Percentiles rank a stretch among this genome's conserved stretches.
phyloP scores from a whole-genome alignment of 1,140 invertebrate genomes.

The Penaeus indicus region DNA sequence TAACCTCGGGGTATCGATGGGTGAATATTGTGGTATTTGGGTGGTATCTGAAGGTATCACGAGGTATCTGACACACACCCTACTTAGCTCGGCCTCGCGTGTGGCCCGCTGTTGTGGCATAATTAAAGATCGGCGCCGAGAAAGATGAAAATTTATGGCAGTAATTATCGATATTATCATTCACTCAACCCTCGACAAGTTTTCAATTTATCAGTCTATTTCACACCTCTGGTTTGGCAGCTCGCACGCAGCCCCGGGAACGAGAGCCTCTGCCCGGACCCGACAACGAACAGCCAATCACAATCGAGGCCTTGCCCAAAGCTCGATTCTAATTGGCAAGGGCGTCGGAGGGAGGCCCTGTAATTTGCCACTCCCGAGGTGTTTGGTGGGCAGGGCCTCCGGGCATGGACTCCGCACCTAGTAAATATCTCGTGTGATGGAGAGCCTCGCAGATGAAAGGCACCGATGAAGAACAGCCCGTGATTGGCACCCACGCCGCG shows the following conservation, averaged over 20 bases:
- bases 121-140: conserved; percentile 59
- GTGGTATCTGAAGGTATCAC: conserved; percentile 29
- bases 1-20: too few species aligned
- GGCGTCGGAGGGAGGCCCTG: not conserved
- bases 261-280: not conserved
- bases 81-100: conserved; percentile 53
- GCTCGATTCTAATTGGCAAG: conserved; percentile 20
- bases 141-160: conserved; percentile 62
- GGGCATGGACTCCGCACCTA: conserved; percentile 55
- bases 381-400: conserved; percentile 27
- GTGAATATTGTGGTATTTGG: not conserved
- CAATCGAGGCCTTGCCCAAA: not conserved
- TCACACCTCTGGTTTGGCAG: conserved; percentile 52
- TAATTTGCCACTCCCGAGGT: conserved; percentile 55
- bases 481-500: conserved; percentile 46
- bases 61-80: conserved; percentile 43
- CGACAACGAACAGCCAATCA: conserved; percentile 28
- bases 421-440: conserved; percentile 52
- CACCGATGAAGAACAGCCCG: conserved; percentile 21
- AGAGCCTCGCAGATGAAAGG: conserved; percentile 44
- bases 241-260: conserved; percentile 42
- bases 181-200: conserved; percentile 63
- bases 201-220: conserved; percentile 63
- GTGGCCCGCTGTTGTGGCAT: conserved; percentile 39
- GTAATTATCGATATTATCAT: conserved; percentile 62